Conservation (phyloP, 2,797 vertebrate species). For the Myotis vivesi region DNA sequence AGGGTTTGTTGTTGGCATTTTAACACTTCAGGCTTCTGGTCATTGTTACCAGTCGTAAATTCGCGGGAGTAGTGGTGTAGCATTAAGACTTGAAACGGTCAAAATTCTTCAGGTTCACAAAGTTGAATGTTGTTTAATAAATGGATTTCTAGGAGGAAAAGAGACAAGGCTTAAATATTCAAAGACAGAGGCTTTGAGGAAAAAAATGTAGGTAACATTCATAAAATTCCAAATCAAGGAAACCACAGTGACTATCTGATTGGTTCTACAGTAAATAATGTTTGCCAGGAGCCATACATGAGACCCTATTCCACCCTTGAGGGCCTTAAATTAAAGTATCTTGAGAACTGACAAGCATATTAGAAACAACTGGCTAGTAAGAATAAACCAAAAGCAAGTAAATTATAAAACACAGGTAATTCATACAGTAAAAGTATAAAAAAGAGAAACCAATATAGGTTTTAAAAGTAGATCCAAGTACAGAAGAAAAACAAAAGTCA, state of each 20-base stretch:
- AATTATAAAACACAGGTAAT: neutral
- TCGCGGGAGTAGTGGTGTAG: constrained; percentile 75
- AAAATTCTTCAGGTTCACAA: constrained; percentile 79
- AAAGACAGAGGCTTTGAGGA: neutral
- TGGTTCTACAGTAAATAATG: neutral
- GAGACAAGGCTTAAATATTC: constrained; percentile 49
- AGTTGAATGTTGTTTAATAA: constrained; percentile 65
- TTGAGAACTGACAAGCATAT: neutral
- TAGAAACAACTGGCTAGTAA: neutral
- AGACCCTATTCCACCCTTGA: neutral
- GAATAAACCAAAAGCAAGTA: neutral
- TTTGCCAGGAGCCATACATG: neutral
- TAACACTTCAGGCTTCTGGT: constrained; percentile 80
- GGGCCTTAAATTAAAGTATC: neutral
- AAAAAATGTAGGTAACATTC: neutral
- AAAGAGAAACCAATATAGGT: neutral
- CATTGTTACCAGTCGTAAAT: constrained; percentile 74
- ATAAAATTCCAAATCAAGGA: neutral
- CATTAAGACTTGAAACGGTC: constrained; percentile 79
- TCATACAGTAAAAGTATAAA: neutral
- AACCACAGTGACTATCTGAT: neutral
- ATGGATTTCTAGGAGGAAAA: constrained; percentile 69
- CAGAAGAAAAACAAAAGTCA: neutral
- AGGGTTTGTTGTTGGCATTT: constrained; percentile 85
- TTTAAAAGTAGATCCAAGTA: neutral